These are phyloP conservation scores for Lycocorax pyrrhopterus DNA, from an alignment of 2,113 vertebrate species.

Conservation along the genomic window DNA sequence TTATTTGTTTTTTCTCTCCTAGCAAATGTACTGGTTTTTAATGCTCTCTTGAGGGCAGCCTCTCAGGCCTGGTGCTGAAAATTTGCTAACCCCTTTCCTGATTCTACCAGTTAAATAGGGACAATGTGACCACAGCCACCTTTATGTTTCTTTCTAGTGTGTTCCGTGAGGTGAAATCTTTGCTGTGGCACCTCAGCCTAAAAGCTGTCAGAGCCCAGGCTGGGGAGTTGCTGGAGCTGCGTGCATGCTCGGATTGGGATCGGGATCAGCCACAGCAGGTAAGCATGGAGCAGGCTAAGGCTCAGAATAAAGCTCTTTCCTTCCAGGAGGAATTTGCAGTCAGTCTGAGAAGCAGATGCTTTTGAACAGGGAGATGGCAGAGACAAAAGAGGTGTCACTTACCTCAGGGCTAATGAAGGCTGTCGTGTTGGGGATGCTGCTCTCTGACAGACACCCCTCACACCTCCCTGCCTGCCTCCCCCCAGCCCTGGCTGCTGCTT, in stretches of 20 bases:
- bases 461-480: neutral
- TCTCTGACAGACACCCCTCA: neutral
- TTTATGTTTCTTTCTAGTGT: neutral
- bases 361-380: neutral
- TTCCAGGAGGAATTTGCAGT: neutral
- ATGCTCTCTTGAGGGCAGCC: neutral
- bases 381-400: slow-evolving; percentile 41
- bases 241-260: neutral
- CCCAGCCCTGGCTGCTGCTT: neutral
- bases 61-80: neutral
- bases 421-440: neutral
- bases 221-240: neutral
- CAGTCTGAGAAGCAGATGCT: slow-evolving; percentile 26
- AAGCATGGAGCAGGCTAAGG: neutral
- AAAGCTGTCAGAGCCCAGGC: neutral
- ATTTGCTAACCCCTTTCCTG: neutral
- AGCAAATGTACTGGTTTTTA: neutral
- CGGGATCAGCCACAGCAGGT: neutral
- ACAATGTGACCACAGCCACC: neutral
- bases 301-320: neutral
- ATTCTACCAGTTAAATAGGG: neutral
- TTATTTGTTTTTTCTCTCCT: neutral
- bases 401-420: neutral
- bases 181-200: neutral
- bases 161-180: neutral